Percentiles rank a stretch among this genome's conserved stretches.
phyloP scores from a whole-genome alignment of 1,140 invertebrate genomes.

The Melipona quadrifasciata region DNA sequence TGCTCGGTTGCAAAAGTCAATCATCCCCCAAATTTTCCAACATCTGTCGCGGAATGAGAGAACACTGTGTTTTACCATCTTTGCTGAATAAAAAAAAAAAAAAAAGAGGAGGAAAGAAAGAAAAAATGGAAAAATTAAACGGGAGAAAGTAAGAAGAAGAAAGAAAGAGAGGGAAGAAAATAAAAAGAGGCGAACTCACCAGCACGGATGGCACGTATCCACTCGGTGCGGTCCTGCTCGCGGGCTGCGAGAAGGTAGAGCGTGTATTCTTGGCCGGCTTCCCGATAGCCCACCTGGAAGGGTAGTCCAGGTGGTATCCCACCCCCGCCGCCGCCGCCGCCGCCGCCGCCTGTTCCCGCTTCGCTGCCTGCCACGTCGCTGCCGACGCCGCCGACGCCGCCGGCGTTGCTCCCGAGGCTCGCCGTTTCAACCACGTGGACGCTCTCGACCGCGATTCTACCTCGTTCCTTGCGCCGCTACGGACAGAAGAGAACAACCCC shows the following conservation, averaged over 20 bases:
- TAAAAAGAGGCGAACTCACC: conserved; percentile 80
- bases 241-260: conserved; percentile 89
- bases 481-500: conserved; percentile 57
- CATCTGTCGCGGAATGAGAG: too few relatives aligned
- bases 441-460: conserved; percentile 87
- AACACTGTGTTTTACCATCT: too few relatives aligned
- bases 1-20: too few relatives aligned
- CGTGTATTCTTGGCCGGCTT: conserved; percentile 87
- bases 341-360: conserved; percentile 68
- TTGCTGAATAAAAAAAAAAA: not conserved
- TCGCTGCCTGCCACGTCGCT: conserved; percentile 70
- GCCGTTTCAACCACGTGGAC: conserved; percentile 90
- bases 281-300: conserved; percentile 89
- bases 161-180: not conserved
- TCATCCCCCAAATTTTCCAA: not conserved
- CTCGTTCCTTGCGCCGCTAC: conserved; percentile 90
- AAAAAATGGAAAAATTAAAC: not conserved
- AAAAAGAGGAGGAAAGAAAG: not conserved
- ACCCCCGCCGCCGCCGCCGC: conserved; percentile 69
- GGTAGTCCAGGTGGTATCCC: conserved; percentile 82
- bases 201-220: conserved; percentile 89
- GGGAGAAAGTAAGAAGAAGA: not conserved
- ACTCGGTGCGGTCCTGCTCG: conserved; percentile 88
- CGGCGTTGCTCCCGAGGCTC: conserved; percentile 82
- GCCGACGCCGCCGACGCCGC: conserved; percentile 67